A percentile compares a stretch with the other conserved stretches of the same genome.
Evolutionary conservation across 2,888 invertebrate genomes (phyloP).

Genomic region (Leptarthrus brevirostris): DNA sequence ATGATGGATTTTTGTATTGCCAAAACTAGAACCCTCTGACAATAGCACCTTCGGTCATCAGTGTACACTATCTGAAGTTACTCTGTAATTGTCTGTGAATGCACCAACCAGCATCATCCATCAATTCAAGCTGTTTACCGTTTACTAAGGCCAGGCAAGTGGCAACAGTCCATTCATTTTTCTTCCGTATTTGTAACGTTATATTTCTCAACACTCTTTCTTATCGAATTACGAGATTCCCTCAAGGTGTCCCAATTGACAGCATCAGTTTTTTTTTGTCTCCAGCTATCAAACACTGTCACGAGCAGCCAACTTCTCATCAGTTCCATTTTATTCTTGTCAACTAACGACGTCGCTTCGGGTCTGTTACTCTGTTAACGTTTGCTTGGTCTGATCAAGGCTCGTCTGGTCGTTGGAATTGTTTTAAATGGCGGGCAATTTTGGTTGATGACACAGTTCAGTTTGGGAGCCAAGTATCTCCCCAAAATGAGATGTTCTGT

Average conservation of each 20-base stretch:
- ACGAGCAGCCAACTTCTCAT: background rate
- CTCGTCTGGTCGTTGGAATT: background rate
- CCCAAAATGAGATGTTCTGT: constrained; percentile 5
- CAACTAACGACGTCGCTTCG: background rate
- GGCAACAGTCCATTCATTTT: constrained; percentile 17
- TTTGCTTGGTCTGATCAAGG: too few species aligned
- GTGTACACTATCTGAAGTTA: too few species aligned
- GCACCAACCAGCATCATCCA: constrained; percentile 24
- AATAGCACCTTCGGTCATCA: too few species aligned
- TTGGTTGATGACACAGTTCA: background rate
- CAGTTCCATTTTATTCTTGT: background rate
- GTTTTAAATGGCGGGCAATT: background rate
- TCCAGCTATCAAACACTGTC: constrained; percentile 1
- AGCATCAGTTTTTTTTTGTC: constrained; percentile 1
- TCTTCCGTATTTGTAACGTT: constrained; percentile 19
- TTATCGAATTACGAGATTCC: constrained; percentile 16
- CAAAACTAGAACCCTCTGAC: too few species aligned
- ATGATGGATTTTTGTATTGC: too few species aligned
- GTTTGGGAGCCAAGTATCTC: background rate
- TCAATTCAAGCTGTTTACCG: constrained; percentile 24
- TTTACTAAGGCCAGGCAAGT: background rate
- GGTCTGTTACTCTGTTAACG: background rate
- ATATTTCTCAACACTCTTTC: constrained; percentile 5
- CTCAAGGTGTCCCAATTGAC: constrained; percentile 30
- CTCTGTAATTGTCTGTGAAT: constrained; percentile 22